These are phyloP conservation scores for Pteropus rufus DNA, from an alignment of 2,797 vertebrate genomes.

Conservation along the genomic window DNA sequence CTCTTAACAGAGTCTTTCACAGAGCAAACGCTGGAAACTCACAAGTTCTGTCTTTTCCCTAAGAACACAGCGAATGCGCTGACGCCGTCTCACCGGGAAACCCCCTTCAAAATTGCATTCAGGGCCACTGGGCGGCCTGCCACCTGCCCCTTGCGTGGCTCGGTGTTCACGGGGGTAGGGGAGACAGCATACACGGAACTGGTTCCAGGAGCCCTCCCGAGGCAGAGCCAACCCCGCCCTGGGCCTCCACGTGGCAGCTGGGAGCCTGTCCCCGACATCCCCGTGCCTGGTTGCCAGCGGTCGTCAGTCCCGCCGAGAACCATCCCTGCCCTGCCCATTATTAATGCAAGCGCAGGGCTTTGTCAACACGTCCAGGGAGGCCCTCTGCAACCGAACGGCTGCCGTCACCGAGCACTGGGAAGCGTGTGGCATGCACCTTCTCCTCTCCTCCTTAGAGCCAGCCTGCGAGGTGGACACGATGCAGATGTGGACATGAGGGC, in stretches of 20 bases:
- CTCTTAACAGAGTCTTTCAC: not conserved
- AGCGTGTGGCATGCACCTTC: accelerated
- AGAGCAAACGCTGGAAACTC: not conserved
- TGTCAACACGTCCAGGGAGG: accelerated
- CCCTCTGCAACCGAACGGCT: not conserved
- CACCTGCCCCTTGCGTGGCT: accelerated
- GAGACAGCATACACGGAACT: no score
- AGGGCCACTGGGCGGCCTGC: accelerated
- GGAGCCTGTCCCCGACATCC: no score
- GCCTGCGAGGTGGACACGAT: not conserved
- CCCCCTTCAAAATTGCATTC: not conserved
- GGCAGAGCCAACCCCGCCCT: no score
- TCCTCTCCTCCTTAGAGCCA: not conserved
- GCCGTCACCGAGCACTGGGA: not conserved
- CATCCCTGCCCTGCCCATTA: not conserved
- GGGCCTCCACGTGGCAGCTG: no score
- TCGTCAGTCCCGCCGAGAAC: not conserved
- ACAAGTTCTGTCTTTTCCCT: not conserved
- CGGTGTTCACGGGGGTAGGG: not conserved
- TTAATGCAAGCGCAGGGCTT: not conserved
- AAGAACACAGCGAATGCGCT: accelerated
- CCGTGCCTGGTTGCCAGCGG: not conserved
- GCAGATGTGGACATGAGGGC: not conserved
- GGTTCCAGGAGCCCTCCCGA: not conserved
- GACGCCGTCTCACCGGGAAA: not conserved